A percentile compares a stretch with the other conserved stretches of the same genome.
Conservation (phyloP, 1,140 invertebrate genomes). For the Drosophila subobscura region DNA sequence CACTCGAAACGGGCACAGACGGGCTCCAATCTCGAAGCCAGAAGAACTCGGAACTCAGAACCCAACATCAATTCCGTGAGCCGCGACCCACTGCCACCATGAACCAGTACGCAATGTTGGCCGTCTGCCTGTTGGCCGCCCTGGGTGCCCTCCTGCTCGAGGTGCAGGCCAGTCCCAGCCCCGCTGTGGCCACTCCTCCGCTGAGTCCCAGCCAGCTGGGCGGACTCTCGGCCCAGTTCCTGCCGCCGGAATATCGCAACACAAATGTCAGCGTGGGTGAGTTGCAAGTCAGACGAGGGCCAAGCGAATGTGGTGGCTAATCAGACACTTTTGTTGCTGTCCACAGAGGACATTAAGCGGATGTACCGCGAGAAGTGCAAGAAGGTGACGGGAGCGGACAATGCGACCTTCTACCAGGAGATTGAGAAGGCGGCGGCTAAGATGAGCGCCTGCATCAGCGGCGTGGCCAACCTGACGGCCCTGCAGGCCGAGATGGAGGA, state of each 20-base stretch:
- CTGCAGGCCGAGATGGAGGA: conserved; percentile 86
- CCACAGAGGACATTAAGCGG: conserved; percentile 58
- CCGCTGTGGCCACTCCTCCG: background rate
- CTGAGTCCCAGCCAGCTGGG: conserved; percentile 52
- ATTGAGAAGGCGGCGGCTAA: conserved; percentile 74
- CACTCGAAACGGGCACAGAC: conserved; percentile 21
- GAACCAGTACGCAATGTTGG: conserved; percentile 62
- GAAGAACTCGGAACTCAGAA: background rate
- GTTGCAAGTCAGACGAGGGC: conserved; percentile 8
- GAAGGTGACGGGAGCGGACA: conserved; percentile 60
- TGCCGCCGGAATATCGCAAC: conserved; percentile 68
- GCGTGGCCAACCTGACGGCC: conserved; percentile 84
- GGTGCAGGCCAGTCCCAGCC: conserved; percentile 48
- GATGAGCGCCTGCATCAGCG: conserved; percentile 83
- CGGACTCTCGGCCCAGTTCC: conserved; percentile 53
- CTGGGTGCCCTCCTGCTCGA: conserved; percentile 60
- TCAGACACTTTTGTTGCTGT: background rate
- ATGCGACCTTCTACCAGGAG: conserved; percentile 66
- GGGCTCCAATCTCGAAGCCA: conserved; percentile 7
- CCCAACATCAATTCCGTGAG: background rate
- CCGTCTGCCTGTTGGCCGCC: conserved; percentile 56
- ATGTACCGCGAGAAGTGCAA: conserved; percentile 76
- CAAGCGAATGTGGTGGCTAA: no score
- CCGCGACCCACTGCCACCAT: conserved; percentile 20
- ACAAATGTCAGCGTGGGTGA: conserved; percentile 66